Conservation (phyloP, 2,797 vertebrate genomes). For the Apodemus agrarius region DNA sequence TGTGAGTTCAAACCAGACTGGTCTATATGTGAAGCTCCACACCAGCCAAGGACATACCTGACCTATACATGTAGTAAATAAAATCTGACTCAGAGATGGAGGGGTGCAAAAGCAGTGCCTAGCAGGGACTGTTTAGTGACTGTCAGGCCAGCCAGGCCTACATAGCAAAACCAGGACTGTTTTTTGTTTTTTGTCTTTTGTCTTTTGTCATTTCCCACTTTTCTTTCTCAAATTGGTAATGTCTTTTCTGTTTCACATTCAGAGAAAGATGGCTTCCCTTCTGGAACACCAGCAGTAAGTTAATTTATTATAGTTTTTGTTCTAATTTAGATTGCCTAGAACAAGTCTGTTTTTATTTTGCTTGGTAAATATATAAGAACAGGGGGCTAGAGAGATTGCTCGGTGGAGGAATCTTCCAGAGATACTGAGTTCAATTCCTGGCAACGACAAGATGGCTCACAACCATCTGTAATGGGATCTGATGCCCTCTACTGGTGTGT, state of each 20-base stretch:
- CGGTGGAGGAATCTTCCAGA: background rate
- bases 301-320: conserved; percentile 45
- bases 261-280: conserved; percentile 97
- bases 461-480: background rate
- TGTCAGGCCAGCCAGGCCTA: background rate
- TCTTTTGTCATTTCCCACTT: background rate
- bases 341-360: conserved; percentile 55
- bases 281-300: conserved; percentile 94
- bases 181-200: background rate
- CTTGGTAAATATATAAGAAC: conserved; percentile 20
- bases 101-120: no score
- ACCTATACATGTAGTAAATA: background rate
- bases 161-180: background rate
- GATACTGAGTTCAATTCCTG: background rate
- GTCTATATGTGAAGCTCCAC: background rate
- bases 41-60: background rate
- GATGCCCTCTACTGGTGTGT: background rate
- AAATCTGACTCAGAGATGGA: background rate
- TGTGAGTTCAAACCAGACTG: background rate
- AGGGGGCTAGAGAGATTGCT: background rate
- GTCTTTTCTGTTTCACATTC: conserved; percentile 75
- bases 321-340: conserved; percentile 9
- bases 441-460: background rate
- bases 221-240: conserved; percentile 58
- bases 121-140: background rate